These are phyloP conservation scores for Crenuchus spilurus DNA, from an alignment of 2,797 vertebrate species.

Conservation along the genomic window DNA sequence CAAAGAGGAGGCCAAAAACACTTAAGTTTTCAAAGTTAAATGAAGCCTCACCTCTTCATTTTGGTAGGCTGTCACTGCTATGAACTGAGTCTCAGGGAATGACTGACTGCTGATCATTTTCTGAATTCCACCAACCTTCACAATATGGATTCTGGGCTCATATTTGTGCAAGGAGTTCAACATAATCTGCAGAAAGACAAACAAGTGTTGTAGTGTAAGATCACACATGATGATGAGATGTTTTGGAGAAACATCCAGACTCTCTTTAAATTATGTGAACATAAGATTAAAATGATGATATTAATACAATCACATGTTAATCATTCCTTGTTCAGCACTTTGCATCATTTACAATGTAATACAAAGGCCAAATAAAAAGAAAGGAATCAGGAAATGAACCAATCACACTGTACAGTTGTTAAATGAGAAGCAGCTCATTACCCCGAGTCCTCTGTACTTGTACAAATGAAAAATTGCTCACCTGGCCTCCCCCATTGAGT, in stretches of 20 bases:
- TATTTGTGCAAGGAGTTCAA: slow-evolving; percentile 85
- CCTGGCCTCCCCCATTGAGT: slow-evolving; percentile 84
- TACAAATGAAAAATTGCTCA: too few relatives aligned
- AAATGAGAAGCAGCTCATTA: too few relatives aligned
- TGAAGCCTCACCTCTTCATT: slow-evolving; percentile 79
- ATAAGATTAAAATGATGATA: too few relatives aligned
- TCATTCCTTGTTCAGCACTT: too few relatives aligned
- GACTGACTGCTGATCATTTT: slow-evolving; percentile 86
- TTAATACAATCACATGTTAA: too few relatives aligned
- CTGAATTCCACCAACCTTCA: slow-evolving; percentile 83
- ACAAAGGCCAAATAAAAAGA: neutral
- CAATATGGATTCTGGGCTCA: slow-evolving; percentile 83
- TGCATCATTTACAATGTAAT: too few relatives aligned
- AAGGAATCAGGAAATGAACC: neutral
- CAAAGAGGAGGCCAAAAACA: fast-evolving
- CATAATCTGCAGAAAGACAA: slow-evolving; percentile 74
- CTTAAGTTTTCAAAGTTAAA: neutral
- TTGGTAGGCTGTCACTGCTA: slow-evolving; percentile 84
- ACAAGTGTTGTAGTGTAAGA: too few relatives aligned
- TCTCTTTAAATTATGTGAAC: too few relatives aligned
- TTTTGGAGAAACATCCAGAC: too few relatives aligned
- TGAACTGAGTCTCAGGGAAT: slow-evolving; percentile 83
- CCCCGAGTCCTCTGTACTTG: too few relatives aligned
- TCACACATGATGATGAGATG: too few relatives aligned
- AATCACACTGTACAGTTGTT: neutral